These are phyloP conservation scores for Sarcophilus harrisii DNA, from an alignment of 2,797 vertebrate genomes.

Conservation along the genomic window DNA sequence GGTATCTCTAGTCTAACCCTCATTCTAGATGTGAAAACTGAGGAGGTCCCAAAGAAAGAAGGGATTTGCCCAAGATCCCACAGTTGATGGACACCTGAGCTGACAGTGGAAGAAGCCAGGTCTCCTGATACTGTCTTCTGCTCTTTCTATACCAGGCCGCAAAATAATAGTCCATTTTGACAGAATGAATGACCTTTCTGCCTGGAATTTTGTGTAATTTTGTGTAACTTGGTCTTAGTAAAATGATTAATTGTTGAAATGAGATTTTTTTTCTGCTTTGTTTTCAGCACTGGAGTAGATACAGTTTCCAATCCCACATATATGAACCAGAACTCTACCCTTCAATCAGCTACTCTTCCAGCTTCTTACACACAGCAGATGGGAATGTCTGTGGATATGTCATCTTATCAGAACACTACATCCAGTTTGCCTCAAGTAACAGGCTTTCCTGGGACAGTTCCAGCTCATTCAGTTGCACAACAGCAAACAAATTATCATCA, in stretches of 20 bases:
- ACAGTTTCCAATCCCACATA: slow-evolving; percentile 85
- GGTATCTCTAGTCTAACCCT: background rate
- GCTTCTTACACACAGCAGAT: slow-evolving; percentile 88
- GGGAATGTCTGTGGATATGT: slow-evolving; percentile 90
- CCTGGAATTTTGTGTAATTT: slow-evolving; percentile 20
- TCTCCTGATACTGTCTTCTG: background rate
- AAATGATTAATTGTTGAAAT: slow-evolving; percentile 26
- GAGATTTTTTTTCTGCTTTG: slow-evolving; percentile 47
- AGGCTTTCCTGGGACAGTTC: slow-evolving; percentile 86
- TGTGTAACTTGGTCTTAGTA: slow-evolving; percentile 53
- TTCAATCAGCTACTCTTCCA: slow-evolving; percentile 68
- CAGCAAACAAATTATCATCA: slow-evolving; percentile 91
- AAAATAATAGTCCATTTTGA: slow-evolving; percentile 29
- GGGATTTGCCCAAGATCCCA: background rate
- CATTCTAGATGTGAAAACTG: background rate
- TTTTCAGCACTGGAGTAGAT: slow-evolving; percentile 88
- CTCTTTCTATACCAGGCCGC: background rate
- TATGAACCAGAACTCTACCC: slow-evolving; percentile 87
- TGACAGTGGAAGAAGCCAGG: background rate
- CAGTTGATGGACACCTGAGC: background rate
- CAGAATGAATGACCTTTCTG: slow-evolving; percentile 29
- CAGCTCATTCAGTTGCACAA: slow-evolving; percentile 88
- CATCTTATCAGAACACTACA: slow-evolving; percentile 89
- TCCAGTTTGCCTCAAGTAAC: slow-evolving; percentile 87
- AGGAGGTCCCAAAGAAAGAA: background rate